Percentiles rank a stretch among this genome's conserved stretches.
Evolutionary conservation across 2,797 vertebrate species (phyloP).

Genomic region (Lemur catta): DNA sequence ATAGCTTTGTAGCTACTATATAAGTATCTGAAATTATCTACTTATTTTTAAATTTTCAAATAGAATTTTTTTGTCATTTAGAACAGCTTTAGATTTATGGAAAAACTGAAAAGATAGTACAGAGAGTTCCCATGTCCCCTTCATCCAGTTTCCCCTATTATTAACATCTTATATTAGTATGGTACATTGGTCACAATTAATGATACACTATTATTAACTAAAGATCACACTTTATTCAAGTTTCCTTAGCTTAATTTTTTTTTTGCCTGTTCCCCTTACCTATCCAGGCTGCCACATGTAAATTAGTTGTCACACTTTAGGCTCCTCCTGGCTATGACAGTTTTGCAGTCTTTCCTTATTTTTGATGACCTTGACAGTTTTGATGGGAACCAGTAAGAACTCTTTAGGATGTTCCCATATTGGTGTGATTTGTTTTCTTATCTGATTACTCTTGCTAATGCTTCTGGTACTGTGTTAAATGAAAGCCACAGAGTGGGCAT

Average conservation of each 20-base stretch:
- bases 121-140: neutral
- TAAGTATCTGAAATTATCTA: neutral
- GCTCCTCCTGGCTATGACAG: neutral
- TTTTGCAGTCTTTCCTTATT: neutral
- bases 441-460: neutral
- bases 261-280: neutral
- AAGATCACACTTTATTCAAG: neutral
- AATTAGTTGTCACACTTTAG: neutral
- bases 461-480: neutral
- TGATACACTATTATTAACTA: neutral
- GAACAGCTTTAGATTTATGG: neutral
- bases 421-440: neutral
- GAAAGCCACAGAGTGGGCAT: neutral
- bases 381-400: neutral
- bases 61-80: neutral
- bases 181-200: neutral
- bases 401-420: neutral
- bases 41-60: neutral
- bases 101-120: neutral
- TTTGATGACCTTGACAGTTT: neutral
- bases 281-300: neutral
- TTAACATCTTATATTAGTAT: neutral
- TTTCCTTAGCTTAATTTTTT: neutral
- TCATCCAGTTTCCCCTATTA: neutral
- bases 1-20: neutral